Base-by-base conservation (phyloP, 2,797 vertebrate species). In the Hydrocynus forskahlii region DNA sequence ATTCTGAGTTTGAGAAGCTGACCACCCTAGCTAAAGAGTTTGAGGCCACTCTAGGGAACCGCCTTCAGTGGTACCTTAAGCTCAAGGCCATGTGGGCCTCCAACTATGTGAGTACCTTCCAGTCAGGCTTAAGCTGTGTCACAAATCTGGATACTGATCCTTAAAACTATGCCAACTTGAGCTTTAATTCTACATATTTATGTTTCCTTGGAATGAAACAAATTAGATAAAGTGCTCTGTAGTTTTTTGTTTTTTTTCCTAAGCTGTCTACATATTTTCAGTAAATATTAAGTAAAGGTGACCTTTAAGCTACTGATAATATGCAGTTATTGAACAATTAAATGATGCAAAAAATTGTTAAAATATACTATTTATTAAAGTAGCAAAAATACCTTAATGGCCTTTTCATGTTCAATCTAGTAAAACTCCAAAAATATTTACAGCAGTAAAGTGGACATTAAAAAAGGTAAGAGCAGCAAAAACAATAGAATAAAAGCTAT, bases 61-160 rank as follows among this genome's bases (percentile, higher is more conserved):
- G 93, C 0, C 91, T 97, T 83, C 96, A 98, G 92, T 95, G 96
- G 94, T 96, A 97, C 88, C 94, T 98, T 82, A 94, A 92, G 60
- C 94, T 97, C 82, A 98, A 98, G 88, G 94, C 96, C 60, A 94
- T 97, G 86, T 97, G 96, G 95, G 89, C 96, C 13, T 83, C 96
- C 81, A 98, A 98, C 89, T 98, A 97, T 1, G 97, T 98, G 88
- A 96, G 97, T 93, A 23, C n/a, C 43, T 64, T 64, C 23, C 23
- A 29, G 6, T 43, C 2, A 40, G 38, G 8, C 66, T 45, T 68
- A 68, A 68, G 35, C 38, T 68, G 40, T 43, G 19, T 45, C 66
- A 43, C 64, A 43, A 43, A 45, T 23, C 50, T 12, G 9, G 23
- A 54, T 72, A 50, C 50, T 35, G 50, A 55, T 29, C 70, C 25